Evolutionary conservation across 2,113 vertebrate species (phyloP), one percentile per base, ranked within the genome.

Genomic region (Gyps fulvus): DNA sequence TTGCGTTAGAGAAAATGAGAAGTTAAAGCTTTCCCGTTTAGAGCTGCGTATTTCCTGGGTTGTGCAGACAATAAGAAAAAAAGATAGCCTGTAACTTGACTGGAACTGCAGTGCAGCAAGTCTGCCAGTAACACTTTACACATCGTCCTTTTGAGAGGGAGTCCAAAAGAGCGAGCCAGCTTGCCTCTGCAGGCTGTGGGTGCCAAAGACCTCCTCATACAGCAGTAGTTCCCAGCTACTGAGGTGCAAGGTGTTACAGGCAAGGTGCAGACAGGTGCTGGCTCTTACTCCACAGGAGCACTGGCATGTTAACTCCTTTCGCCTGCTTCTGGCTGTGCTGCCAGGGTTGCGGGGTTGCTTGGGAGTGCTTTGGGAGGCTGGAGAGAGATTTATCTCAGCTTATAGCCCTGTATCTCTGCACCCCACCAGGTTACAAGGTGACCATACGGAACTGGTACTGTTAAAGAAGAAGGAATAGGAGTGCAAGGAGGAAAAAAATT

Each of bases 31-130:
- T 92, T 93, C 77, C 57, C 40, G 17, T 25, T 63, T 34, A 47
- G 47, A 89, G 66, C 45, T 91, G 49, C 4, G 0, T 59, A 13
- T 91, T 74, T 71, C 58, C 77, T 69, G 65, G 50, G 19, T 20
- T 89, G 76, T 83, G 27, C 63, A 47, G 67, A 45, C 57, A 67
- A 6, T 43, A 52, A 78, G 61, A 55, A 57, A 32, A 73, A 80
- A 76, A 61, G 38, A 36, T 50, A 78, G 38, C 49, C 34, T 42
- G 65, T 59, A 59, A 47, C 59, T 81, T 63, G 71, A 71, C 52
- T 89, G 87, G 81, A 90, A 21, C 88, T 96, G 93, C 94, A 94
- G 89, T 96, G 95, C 94, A 96, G 95, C 90, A 83, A 85, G 87
- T 43, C 95, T 93, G 93, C 87, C 93, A 93, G 83, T 45, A 59